These are phyloP conservation scores for Carterocephalus palaemon DNA, from an alignment of 2,888 invertebrate species.

Conservation along the genomic window DNA sequence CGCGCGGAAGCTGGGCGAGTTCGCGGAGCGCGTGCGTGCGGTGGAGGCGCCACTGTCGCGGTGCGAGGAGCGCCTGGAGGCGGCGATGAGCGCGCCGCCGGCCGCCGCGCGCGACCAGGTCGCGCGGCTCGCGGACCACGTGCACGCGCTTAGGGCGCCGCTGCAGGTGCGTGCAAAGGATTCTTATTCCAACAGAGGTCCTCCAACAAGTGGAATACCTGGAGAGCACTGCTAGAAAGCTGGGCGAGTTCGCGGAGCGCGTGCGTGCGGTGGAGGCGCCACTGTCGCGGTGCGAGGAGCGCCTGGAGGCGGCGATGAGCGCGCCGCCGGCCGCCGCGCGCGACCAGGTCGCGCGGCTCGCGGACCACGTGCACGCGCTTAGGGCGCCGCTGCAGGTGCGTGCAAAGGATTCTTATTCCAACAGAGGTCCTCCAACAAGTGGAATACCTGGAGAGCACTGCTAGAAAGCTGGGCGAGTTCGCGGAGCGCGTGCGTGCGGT, in stretches of 20 bases:
- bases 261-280: slow-evolving; percentile 90
- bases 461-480: slow-evolving; percentile 89
- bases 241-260: slow-evolving; percentile 91
- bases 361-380: slow-evolving; percentile 89
- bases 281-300: slow-evolving; percentile 93
- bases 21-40: slow-evolving; percentile 90
- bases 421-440: too few species aligned
- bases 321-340: slow-evolving; percentile 88
- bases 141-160: slow-evolving; percentile 86
- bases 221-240: slow-evolving; percentile 89
- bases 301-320: slow-evolving; percentile 77
- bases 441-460: too few species aligned
- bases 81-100: slow-evolving; percentile 82
- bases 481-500: too few species aligned
- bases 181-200: slow-evolving; percentile 72
- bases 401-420: too few species aligned
- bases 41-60: slow-evolving; percentile 91
- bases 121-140: slow-evolving; percentile 89
- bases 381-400: too few species aligned
- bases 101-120: slow-evolving; percentile 92
- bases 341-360: slow-evolving; percentile 89
- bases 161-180: too few species aligned
- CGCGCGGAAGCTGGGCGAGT: slow-evolving; percentile 88
- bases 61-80: slow-evolving; percentile 87
- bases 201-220: slow-evolving; percentile 86